phyloP scores from a whole-genome alignment of 2,797 vertebrate genomes.

The Enoplosus armatus region DNA sequence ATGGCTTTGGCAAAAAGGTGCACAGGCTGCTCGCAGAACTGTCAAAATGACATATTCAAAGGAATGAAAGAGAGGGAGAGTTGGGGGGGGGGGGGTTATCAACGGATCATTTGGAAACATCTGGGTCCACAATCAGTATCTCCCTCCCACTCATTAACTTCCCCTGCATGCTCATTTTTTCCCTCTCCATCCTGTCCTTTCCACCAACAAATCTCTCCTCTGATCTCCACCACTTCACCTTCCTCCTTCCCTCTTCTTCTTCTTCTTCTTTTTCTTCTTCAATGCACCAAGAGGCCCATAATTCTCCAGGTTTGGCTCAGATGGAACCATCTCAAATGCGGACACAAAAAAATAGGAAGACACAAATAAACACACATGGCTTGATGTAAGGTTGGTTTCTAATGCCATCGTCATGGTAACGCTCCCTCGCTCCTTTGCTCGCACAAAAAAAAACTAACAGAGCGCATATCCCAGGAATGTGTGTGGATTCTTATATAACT shows the following conservation, averaged over 20 bases:
- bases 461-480: conserved; percentile 75
- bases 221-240: conserved; percentile 14
- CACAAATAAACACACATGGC: conserved; percentile 56
- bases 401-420: conserved; percentile 88
- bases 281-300: conserved; percentile 31
- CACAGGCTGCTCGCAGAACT: conserved; percentile 53
- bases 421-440: conserved; percentile 76
- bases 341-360: conserved; percentile 38
- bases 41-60: conserved; percentile 66
- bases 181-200: conserved; percentile 51
- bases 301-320: conserved; percentile 37
- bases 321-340: conserved; percentile 45
- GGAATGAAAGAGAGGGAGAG: conserved; percentile 51
- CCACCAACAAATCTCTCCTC: conserved; percentile 33
- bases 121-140: conserved; percentile 77
- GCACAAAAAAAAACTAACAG: conserved; percentile 75
- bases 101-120: conserved; percentile 83
- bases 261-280: too few species aligned
- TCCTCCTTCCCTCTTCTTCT: conserved; percentile 6
- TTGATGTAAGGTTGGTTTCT: conserved; percentile 80
- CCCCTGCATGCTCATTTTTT: conserved; percentile 60
- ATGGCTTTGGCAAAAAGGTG: conserved; percentile 67
- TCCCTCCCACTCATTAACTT: conserved; percentile 69
- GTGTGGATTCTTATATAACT: conserved; percentile 82
- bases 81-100: conserved; percentile 37